Evolutionary conservation across 1,140 invertebrate genomes (phyloP).

Genomic region (Sarcophaga peregrina): DNA sequence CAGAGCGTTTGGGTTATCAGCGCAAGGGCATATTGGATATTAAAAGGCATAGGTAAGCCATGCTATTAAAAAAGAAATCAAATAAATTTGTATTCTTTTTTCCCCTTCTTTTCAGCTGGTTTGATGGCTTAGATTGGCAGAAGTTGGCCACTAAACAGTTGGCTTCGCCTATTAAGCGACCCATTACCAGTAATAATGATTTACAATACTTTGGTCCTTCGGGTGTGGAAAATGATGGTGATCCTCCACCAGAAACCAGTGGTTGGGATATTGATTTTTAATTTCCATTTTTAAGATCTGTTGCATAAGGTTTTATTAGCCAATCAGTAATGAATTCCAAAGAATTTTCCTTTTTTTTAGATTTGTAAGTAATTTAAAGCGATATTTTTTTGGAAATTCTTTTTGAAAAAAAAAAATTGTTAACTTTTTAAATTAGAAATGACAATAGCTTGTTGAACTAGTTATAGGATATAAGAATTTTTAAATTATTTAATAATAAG

Average conservation of each 20-base stretch:
- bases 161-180: conserved; percentile 80
- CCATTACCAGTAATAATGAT: conserved; percentile 74
- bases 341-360: background rate
- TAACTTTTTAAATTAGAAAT: no score
- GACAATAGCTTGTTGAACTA: no score
- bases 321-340: background rate
- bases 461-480: no score
- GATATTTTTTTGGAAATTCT: background rate
- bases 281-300: background rate
- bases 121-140: conserved; percentile 93
- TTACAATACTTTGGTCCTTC: conserved; percentile 77
- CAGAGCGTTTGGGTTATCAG: conserved; percentile 93
- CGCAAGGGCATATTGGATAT: conserved; percentile 92
- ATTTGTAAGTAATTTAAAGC: background rate
- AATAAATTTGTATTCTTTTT: conserved; percentile 36
- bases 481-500: no score
- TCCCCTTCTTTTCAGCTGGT: conserved; percentile 77
- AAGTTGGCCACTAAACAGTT: conserved; percentile 78
- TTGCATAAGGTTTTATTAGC: no score
- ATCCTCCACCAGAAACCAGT: conserved; percentile 75
- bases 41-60: conserved; percentile 84
- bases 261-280: conserved; percentile 79
- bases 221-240: conserved; percentile 69
- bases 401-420: no score
- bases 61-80: conserved; percentile 48